Percentiles rank a stretch among this genome's conserved stretches.
These are phyloP conservation scores for Catocala fraxini DNA, from an alignment of 2,888 invertebrate species.

Conservation along the genomic window DNA sequence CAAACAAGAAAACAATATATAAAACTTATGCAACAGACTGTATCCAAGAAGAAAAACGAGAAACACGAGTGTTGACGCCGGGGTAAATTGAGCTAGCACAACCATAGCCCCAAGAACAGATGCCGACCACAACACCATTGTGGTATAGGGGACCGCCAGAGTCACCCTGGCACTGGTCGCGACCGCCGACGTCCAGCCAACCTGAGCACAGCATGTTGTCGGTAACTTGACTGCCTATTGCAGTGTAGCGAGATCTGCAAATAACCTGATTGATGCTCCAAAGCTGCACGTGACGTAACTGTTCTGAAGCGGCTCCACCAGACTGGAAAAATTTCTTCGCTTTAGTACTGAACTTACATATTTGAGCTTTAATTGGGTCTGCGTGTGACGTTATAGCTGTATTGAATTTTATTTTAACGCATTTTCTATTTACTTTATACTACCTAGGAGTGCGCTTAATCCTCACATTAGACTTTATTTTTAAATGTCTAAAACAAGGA, in stretches of 20 bases:
- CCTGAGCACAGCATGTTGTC: conserved; percentile 67
- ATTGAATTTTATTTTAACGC: too few relatives aligned
- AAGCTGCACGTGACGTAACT: conserved; percentile 55
- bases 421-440: too few relatives aligned
- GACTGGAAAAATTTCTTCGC: conserved; percentile 10
- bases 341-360: background rate
- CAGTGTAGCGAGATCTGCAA: conserved; percentile 38
- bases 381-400: too few relatives aligned
- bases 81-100: conserved; percentile 51
- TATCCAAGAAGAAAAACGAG: conserved; percentile 58
- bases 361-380: too few relatives aligned
- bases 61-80: conserved; percentile 57
- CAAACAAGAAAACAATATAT: background rate
- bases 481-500: too few relatives aligned
- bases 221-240: conserved; percentile 44
- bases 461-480: too few relatives aligned
- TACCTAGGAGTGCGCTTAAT: too few relatives aligned
- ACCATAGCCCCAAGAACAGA: conserved; percentile 52
- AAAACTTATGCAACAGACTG: conserved; percentile 40
- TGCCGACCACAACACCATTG: conserved; percentile 53
- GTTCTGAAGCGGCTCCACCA: conserved; percentile 40
- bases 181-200: conserved; percentile 62
- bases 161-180: conserved; percentile 63
- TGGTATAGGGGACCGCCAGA: conserved; percentile 64
- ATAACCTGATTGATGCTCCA: conserved; percentile 55